Evolutionary conservation across 1,140 invertebrate genomes (phyloP).

Genomic region (Musca domestica): DNA sequence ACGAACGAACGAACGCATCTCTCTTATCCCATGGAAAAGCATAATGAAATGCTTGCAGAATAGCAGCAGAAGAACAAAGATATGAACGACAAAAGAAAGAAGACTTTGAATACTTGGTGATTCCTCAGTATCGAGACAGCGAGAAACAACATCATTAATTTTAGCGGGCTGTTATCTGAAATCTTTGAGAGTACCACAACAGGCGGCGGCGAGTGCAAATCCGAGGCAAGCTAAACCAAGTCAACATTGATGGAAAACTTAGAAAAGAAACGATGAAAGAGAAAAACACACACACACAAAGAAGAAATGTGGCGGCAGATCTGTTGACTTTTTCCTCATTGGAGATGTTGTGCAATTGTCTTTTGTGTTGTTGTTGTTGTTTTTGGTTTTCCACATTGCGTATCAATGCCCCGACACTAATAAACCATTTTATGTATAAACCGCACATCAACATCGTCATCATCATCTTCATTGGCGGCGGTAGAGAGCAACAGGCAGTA

Average conservation of each 20-base stretch:
- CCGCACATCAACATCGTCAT: no score
- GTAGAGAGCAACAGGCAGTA: no score
- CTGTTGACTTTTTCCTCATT: conserved; percentile 6
- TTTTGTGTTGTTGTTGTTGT: neutral
- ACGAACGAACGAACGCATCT: neutral
- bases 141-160: conserved; percentile 19
- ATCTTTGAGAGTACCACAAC: neutral
- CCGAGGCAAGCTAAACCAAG: no score
- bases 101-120: no score
- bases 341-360: neutral
- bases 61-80: no score
- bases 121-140: no score
- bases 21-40: neutral
- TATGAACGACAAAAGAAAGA: no score
- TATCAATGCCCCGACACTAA: conserved; percentile 21
- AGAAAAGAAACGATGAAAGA: neutral
- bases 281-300: neutral
- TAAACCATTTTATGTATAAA: conserved; percentile 16
- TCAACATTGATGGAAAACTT: neutral
- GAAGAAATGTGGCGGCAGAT: conserved; percentile 4
- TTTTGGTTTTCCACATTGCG: neutral
- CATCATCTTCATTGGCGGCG: no score
- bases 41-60: conserved; percentile 16
- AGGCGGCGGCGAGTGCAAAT: no score
- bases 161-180: conserved; percentile 14